These are phyloP conservation scores for Equus quagga DNA, from an alignment of 2,113 vertebrate genomes.

Conservation along the genomic window DNA sequence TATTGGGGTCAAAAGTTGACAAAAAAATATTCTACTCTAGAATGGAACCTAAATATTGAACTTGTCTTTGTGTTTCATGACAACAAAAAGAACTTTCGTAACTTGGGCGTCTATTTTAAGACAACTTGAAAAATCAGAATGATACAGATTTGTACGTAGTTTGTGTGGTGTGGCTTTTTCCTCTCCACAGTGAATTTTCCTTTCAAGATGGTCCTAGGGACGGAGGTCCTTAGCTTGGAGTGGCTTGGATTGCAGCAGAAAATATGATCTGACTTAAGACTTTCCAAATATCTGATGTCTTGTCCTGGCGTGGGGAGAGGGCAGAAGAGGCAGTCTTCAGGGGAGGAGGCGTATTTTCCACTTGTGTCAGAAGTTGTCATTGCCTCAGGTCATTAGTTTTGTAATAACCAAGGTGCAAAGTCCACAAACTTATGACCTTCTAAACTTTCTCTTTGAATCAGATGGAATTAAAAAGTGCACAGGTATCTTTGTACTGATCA, in stretches of 20 bases:
- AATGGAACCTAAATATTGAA: background rate
- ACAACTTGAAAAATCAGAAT: slow-evolving; percentile 7
- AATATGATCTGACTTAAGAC: slow-evolving; percentile 15
- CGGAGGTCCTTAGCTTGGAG: background rate
- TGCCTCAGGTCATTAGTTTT: background rate
- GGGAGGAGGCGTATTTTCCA: background rate
- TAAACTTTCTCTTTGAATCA: slow-evolving; percentile 3
- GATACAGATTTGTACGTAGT: background rate
- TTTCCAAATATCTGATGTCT: background rate
- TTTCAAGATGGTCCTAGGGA: background rate
- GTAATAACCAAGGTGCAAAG: background rate
- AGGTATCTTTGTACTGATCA: background rate
- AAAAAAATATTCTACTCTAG: background rate
- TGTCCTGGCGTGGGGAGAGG: background rate
- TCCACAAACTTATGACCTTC: background rate
- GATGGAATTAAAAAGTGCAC: background rate
- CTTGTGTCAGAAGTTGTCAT: background rate
- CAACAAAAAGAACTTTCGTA: background rate
- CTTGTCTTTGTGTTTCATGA: background rate
- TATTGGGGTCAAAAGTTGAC: slow-evolving; percentile 16
- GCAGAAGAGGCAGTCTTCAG: background rate
- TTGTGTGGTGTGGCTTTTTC: background rate
- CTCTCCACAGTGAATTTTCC: background rate
- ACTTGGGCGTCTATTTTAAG: background rate
- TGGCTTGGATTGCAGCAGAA: background rate